These are phyloP conservation scores for Peribatodes rhomboidaria DNA, from an alignment of 2,888 invertebrate species.

Conservation along the genomic window DNA sequence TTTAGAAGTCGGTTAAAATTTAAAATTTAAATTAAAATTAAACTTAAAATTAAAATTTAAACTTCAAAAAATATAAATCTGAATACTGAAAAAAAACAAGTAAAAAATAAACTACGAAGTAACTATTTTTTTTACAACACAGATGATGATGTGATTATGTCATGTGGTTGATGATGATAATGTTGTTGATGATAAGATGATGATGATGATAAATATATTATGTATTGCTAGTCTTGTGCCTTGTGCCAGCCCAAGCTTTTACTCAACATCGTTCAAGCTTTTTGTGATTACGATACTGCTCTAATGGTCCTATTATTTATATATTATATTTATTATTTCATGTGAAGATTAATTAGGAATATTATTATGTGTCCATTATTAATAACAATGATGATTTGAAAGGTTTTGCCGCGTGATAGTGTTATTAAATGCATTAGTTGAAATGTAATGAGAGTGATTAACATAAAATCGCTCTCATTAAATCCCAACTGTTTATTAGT, in stretches of 20 bases:
- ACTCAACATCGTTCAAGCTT: constrained; percentile 9
- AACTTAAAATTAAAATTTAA: no score
- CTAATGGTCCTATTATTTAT: constrained; percentile 21
- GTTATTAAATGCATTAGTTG: constrained; percentile 9
- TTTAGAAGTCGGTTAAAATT: no score
- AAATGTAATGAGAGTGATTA: no score
- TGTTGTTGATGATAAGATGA: not conserved
- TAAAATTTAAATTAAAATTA: no score
- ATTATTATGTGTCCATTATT: constrained; percentile 14
- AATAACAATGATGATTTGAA: constrained; percentile 11
- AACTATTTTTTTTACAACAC: no score
- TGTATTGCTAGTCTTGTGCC: constrained; percentile 12
- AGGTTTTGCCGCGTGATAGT: constrained; percentile 12
- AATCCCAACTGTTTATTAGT: no score
- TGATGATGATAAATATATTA: not conserved
- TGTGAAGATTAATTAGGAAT: constrained; percentile 21
- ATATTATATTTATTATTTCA: constrained; percentile 18
- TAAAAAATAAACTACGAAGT: no score
- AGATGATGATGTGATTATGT: no score
- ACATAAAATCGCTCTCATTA: no score
- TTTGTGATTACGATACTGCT: constrained; percentile 14
- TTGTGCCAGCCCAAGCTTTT: constrained; percentile 13
- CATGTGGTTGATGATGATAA: no score
- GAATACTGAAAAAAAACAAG: no score
- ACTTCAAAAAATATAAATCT: no score